A percentile compares a stretch with the other conserved stretches of the same genome.
Conservation (phyloP, 2,888 invertebrate species). For the Sisyra terminalis region DNA sequence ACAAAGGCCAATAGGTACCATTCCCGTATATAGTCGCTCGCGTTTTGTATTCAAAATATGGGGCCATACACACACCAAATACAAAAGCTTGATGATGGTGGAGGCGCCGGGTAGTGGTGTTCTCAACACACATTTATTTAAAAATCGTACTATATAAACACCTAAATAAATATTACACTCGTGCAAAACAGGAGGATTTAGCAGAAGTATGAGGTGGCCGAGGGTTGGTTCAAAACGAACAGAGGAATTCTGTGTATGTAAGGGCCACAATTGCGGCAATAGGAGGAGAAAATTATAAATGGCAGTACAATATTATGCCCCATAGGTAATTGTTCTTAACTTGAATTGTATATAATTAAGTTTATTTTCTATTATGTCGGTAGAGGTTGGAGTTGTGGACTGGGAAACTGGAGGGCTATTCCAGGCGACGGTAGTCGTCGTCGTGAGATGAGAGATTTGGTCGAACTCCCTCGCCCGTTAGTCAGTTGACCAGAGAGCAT, state of each 20-base stretch:
- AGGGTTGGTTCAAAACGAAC: too few relatives aligned
- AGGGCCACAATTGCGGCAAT: too few relatives aligned
- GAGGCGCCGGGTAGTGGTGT: background rate
- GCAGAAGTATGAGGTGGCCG: too few relatives aligned
- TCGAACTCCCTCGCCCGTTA: conserved; percentile 11
- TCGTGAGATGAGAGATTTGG: conserved; percentile 13
- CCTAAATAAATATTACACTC: too few relatives aligned
- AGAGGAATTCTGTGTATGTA: too few relatives aligned
- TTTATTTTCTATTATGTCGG: conserved; percentile 31
- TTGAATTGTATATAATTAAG: conserved; percentile 27
- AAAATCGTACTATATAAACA: too few relatives aligned
- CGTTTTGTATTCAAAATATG: background rate
- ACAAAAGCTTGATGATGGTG: background rate
- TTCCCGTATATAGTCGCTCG: background rate
- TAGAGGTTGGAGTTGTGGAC: conserved; percentile 14
- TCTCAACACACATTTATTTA: background rate
- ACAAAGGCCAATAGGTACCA: conserved; percentile 9
- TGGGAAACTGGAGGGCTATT: background rate
- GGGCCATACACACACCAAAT: background rate
- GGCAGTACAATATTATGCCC: background rate
- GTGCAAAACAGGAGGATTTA: too few relatives aligned
- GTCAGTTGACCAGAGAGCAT: conserved; percentile 22
- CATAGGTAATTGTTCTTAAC: conserved; percentile 22
- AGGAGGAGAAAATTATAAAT: too few relatives aligned
- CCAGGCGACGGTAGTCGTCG: background rate